A percentile compares a stretch with the other conserved stretches of the same genome.
These are phyloP conservation scores for Vanessa cardui DNA, from an alignment of 2,888 invertebrate species.

Conservation along the genomic window DNA sequence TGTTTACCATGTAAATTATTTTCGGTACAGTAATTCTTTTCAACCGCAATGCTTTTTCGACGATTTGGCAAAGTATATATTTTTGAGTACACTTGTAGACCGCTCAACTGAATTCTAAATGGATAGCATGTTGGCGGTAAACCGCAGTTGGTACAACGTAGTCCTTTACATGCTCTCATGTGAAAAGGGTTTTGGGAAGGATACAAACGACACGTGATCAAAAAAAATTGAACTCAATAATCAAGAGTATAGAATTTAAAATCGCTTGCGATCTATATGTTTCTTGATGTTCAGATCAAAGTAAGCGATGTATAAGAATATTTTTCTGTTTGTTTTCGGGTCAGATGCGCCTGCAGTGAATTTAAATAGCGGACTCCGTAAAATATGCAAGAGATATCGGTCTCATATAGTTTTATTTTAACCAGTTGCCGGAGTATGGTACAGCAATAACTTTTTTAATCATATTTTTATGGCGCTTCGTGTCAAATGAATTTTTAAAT, in stretches of 20 bases:
- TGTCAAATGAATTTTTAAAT: conserved; percentile 34
- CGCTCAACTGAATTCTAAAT: conserved; percentile 31
- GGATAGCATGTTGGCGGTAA: conserved; percentile 31
- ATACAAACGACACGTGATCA: conserved; percentile 9
- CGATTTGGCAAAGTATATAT: conserved; percentile 16
- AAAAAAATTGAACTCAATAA: conserved; percentile 7
- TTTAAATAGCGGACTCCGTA: conserved; percentile 58
- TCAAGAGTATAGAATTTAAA: conserved; percentile 29
- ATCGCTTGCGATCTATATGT: conserved; percentile 9
- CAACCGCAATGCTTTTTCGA: neutral
- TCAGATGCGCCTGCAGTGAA: conserved; percentile 58
- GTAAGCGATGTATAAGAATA: conserved; percentile 47
- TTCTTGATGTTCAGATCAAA: conserved; percentile 31
- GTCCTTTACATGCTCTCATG: conserved; percentile 35
- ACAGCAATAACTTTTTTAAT: conserved; percentile 39
- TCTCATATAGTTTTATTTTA: conserved; percentile 54
- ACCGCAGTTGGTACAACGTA: conserved; percentile 35
- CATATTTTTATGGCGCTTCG: conserved; percentile 41
- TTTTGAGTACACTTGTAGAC: conserved; percentile 23
- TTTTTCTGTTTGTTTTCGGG: conserved; percentile 26
- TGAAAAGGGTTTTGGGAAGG: conserved; percentile 30
- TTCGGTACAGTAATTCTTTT: neutral
- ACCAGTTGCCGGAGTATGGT: conserved; percentile 42
- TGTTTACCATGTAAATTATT: neutral
- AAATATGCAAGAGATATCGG: conserved; percentile 53